These are phyloP conservation scores for Lepidurus arcticus DNA, from an alignment of 1,140 invertebrate species.

Conservation along the genomic window DNA sequence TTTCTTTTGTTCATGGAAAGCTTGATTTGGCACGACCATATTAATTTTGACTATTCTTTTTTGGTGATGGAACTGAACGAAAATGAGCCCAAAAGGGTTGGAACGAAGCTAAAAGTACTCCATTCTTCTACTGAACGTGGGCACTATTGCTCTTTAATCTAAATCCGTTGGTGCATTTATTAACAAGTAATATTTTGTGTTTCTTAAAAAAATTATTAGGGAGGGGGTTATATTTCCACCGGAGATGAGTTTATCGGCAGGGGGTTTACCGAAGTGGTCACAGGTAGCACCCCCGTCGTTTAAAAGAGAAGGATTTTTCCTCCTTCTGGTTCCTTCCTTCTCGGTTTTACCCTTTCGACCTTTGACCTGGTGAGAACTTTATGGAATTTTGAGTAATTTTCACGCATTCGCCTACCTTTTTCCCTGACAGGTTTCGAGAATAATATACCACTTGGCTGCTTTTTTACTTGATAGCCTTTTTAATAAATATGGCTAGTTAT, in stretches of 20 bases:
- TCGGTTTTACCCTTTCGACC: slow-evolving; percentile 18
- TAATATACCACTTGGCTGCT: no score
- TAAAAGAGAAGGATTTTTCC: slow-evolving; percentile 16
- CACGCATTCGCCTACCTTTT: background rate
- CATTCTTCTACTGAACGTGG: background rate
- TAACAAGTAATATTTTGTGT: background rate
- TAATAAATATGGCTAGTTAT: no score
- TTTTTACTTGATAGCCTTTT: no score
- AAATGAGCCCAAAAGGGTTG: background rate
- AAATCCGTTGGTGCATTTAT: background rate
- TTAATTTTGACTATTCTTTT: no score
- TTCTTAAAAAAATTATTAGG: background rate
- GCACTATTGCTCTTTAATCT: background rate
- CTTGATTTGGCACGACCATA: no score
- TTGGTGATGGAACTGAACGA: background rate
- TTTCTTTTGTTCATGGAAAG: no score
- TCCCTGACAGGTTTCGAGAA: background rate
- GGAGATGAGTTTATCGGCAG: slow-evolving; percentile 21
- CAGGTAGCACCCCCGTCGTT: slow-evolving; percentile 20
- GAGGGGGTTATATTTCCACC: slow-evolving; percentile 18
- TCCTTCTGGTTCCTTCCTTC: slow-evolving; percentile 15
- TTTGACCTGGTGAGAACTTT: slow-evolving; percentile 18
- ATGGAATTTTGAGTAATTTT: slow-evolving; percentile 1
- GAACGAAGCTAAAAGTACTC: background rate
- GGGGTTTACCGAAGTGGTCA: slow-evolving; percentile 17